A percentile compares a stretch with the other conserved stretches of the same genome.
These are phyloP conservation scores for Microplitis demolitor DNA, from an alignment of 1,140 invertebrate genomes.

Conservation along the genomic window DNA sequence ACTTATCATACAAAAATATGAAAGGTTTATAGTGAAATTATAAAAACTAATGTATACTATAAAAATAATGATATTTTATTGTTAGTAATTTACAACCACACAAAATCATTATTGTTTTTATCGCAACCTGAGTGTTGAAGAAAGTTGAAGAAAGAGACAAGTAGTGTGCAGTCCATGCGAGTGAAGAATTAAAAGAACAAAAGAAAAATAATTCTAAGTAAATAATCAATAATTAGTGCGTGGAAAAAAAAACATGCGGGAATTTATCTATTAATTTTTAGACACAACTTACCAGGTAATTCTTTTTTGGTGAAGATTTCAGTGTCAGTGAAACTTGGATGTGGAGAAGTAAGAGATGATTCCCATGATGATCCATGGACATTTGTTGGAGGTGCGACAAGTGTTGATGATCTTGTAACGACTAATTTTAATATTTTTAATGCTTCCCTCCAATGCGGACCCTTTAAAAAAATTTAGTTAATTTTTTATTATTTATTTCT, in stretches of 20 bases:
- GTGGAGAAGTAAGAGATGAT: conserved; percentile 62
- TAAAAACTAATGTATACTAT: background rate
- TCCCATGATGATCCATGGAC: conserved; percentile 66
- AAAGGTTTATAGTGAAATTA: background rate
- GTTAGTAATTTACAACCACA: conserved; percentile 23
- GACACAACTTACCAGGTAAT: conserved; percentile 68
- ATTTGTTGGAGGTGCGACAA: conserved; percentile 72
- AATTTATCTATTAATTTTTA: too few species aligned
- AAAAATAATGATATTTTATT: conserved; percentile 43
- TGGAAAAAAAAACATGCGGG: too few species aligned
- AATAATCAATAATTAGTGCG: too few species aligned
- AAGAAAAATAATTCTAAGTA: conserved; percentile 6
- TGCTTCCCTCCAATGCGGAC: conserved; percentile 93
- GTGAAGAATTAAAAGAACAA: conserved; percentile 40
- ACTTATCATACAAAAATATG: conserved; percentile 27
- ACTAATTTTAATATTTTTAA: conserved; percentile 96
- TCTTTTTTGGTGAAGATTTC: conserved; percentile 81
- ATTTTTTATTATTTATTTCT: background rate
- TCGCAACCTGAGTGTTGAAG: conserved; percentile 53
- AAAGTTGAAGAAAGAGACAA: background rate
- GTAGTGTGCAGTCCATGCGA: conserved; percentile 29
- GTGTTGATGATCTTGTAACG: conserved; percentile 89
- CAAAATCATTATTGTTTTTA: conserved; percentile 47
- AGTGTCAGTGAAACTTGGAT: conserved; percentile 75
- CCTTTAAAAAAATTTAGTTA: conserved; percentile 59